Percentiles rank a stretch among this genome's conserved stretches.
phyloP scores from a whole-genome alignment of 2,888 invertebrate species.

The Elmis aenea region DNA sequence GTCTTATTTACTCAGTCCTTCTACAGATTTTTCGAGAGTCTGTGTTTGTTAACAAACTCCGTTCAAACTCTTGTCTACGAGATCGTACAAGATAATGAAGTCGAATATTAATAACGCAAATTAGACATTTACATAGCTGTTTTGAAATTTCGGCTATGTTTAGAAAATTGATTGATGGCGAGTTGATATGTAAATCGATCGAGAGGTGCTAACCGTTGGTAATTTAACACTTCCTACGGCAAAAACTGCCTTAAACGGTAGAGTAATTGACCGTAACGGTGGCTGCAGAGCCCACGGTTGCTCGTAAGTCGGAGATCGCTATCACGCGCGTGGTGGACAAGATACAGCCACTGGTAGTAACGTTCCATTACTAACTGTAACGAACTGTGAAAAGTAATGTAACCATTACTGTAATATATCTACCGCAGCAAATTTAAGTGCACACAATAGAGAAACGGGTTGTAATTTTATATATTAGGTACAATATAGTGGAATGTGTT shows the following conservation, averaged over 20 bases:
- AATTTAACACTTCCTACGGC: constrained; percentile 31
- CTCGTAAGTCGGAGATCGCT: too few relatives aligned
- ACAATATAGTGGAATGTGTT: too few relatives aligned
- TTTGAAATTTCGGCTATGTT: constrained; percentile 25
- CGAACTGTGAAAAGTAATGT: too few relatives aligned
- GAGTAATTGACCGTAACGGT: constrained; percentile 29
- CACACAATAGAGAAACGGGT: too few relatives aligned
- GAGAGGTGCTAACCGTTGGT: constrained; percentile 26
- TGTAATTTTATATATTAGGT: too few relatives aligned
- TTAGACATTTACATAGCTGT: constrained; percentile 20
- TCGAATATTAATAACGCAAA: constrained; percentile 24
- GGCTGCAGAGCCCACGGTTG: constrained; percentile 27
- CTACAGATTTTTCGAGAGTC: constrained; percentile 11
- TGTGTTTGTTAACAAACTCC: constrained; percentile 11
- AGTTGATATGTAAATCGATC: constrained; percentile 28
- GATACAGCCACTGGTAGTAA: too few relatives aligned
- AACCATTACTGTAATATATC: too few relatives aligned
- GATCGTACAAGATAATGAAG: constrained; percentile 13
- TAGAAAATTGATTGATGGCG: constrained; percentile 29
- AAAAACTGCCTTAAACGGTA: constrained; percentile 28
- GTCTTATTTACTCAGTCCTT: constrained; percentile 10
- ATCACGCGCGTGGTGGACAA: too few relatives aligned
- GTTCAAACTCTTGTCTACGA: constrained; percentile 4
- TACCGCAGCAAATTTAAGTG: too few relatives aligned
- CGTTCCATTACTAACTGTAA: too few relatives aligned